Conservation (phyloP, 2,113 vertebrate species). For the Tetrao urogallus region DNA sequence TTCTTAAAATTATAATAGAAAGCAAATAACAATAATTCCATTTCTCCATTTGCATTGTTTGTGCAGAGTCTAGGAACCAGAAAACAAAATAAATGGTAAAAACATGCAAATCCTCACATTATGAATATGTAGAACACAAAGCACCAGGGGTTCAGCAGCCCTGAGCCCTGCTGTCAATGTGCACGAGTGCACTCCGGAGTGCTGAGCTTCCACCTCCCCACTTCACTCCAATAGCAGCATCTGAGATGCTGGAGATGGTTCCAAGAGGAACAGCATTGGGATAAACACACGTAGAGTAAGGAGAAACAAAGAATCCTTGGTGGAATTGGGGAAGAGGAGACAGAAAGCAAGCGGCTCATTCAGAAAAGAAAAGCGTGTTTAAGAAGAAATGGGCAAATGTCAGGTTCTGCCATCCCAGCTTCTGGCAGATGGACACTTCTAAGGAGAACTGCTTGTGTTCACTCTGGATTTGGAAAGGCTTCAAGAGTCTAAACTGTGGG, state of each 20-base stretch:
- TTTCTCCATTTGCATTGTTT: background rate
- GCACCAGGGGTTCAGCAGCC: background rate
- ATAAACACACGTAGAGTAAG: background rate
- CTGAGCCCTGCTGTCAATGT: background rate
- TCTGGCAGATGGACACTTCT: background rate
- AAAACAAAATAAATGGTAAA: background rate
- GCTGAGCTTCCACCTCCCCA: rapidly evolving
- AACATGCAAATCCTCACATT: background rate
- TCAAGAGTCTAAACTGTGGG: background rate
- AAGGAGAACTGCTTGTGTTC: background rate
- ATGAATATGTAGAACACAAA: background rate
- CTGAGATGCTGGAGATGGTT: background rate
- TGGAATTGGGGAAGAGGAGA: background rate
- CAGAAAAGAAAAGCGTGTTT: background rate
- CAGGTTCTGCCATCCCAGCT: background rate
- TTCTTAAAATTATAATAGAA: background rate
- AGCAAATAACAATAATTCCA: background rate
- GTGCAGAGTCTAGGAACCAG: background rate
- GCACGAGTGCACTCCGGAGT: rapidly evolving
- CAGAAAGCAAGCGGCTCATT: background rate
- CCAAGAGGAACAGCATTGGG: background rate
- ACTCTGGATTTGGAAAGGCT: background rate
- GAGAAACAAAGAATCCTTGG: background rate
- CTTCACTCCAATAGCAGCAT: background rate
- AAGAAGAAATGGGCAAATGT: background rate